Evolutionary conservation across 2,113 vertebrate species (phyloP).

Genomic region (Lathamus discolor): DNA sequence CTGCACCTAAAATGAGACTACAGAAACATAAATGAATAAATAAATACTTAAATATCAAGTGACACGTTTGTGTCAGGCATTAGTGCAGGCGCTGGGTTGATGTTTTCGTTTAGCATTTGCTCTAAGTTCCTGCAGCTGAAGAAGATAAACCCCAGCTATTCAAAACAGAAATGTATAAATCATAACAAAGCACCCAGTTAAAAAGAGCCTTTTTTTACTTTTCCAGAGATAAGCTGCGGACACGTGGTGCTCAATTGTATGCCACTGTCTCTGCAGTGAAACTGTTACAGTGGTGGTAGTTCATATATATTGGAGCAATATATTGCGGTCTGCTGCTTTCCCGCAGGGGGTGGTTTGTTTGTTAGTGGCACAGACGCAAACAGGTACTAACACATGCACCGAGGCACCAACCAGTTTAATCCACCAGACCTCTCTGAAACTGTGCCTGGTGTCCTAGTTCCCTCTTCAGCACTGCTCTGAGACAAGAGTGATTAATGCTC

Average conservation of each 20-base stretch:
- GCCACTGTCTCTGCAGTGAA: neutral
- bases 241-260: neutral
- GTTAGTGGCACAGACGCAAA: neutral
- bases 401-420: neutral
- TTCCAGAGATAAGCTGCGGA: neutral
- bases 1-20: slow-evolving; percentile 60
- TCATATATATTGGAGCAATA: neutral
- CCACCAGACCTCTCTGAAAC: neutral
- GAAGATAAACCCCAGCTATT: slow-evolving; percentile 30
- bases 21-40: slow-evolving; percentile 75
- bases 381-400: rapidly evolving
- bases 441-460: neutral
- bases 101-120: slow-evolving; percentile 68
- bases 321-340: neutral
- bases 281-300: neutral
- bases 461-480: neutral
- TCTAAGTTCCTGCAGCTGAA: slow-evolving; percentile 41
- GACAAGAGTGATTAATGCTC: slow-evolving; percentile 15
- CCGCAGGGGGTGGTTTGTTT: neutral
- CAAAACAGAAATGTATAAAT: slow-evolving; percentile 14
- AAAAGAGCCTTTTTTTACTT: neutral
- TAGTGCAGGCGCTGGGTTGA: slow-evolving; percentile 62
- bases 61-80: slow-evolving; percentile 73
- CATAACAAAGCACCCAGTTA: slow-evolving; percentile 23
- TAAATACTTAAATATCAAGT: slow-evolving; percentile 75